Conservation (phyloP, 2,888 invertebrate species). For the Drosophila anomelani region DNA sequence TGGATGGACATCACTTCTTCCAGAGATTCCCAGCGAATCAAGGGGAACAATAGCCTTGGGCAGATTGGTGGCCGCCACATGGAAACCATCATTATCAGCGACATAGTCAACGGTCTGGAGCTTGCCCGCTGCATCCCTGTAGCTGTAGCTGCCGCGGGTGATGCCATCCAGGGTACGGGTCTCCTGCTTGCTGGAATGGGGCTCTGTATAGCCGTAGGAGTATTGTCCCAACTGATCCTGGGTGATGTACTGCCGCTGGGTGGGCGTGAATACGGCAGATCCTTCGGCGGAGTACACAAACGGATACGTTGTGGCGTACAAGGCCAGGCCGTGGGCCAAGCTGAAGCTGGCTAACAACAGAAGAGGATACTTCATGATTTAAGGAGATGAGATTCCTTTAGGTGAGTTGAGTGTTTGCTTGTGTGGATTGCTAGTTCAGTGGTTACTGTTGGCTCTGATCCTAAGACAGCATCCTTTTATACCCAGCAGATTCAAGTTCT, state of each 20-base stretch:
- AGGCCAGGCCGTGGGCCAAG: slow-evolving; percentile 63
- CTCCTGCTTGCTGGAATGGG: slow-evolving; percentile 87
- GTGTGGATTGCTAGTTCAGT: slow-evolving; percentile 14
- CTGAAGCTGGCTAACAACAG: slow-evolving; percentile 67
- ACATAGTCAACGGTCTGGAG: slow-evolving; percentile 87
- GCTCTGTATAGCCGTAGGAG: slow-evolving; percentile 87
- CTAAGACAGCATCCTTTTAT: slow-evolving; percentile 78
- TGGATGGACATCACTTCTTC: slow-evolving; percentile 32
- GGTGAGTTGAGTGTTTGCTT: slow-evolving; percentile 51
- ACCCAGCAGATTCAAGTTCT: slow-evolving; percentile 52
- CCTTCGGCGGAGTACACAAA: slow-evolving; percentile 72
- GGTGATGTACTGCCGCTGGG: slow-evolving; percentile 86
- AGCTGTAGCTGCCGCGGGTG: slow-evolving; percentile 87
- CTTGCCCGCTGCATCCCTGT: slow-evolving; percentile 87
- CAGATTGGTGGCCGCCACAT: slow-evolving; percentile 87
- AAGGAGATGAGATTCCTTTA: background rate
- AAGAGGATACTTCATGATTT: slow-evolving; percentile 78
- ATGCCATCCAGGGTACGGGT: slow-evolving; percentile 86
- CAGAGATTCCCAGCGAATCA: slow-evolving; percentile 8
- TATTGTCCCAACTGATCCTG: slow-evolving; percentile 88
- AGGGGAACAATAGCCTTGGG: slow-evolving; percentile 81
- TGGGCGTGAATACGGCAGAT: slow-evolving; percentile 81
- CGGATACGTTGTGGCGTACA: slow-evolving; percentile 68
- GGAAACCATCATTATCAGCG: slow-evolving; percentile 87
- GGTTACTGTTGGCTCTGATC: slow-evolving; percentile 59